Evolutionary conservation across 1,140 invertebrate genomes (phyloP), one percentile per base, ranked within the genome.

Genomic region (Pogonomyrmex californicus): DNA sequence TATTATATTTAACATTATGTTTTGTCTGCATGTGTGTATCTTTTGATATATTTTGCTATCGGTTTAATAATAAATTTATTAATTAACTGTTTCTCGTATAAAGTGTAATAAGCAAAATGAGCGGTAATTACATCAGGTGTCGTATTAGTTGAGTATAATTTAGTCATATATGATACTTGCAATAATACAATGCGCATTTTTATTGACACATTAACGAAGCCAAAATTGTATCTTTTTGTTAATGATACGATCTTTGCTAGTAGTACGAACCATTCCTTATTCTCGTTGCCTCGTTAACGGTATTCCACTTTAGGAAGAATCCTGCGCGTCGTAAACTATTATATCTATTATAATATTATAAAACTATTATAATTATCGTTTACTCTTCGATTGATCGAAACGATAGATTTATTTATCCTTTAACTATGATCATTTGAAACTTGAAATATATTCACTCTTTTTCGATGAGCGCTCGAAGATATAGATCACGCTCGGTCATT

Each of bases 131-230:
- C 17, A 38, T 58, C 44, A 71, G 51, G 7, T 41, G 63, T 70
- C 17, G 79, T 51, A 41, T 47, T 47, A 58, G 41, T 81, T 54
- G 54, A 36, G 7, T 49, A 30, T 47, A 58, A 78, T 76, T 76
- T 56, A 58, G n/a, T 38, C 17, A 23, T 38, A 36, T 58, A 38
- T 56, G 65, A 81, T 71, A 71, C 65, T 81, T 47, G 51, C 79
- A 17, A 82, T 73, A 60, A 23, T 47, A 73, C 41, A 44, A 41
- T 14, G 58, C 10, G 54, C 65, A 77, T 85, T 85, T 85, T 85
- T 63, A 85, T 78, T 54, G 38, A 47, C 49, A 85, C 92, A 93
- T 93, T 93, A 94, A 93, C 91, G 91, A 94, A 92, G 56, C 86
- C 90, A 79, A 89, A 92, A 92, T 92, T 90, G 88, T 90, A 89